Base-by-base conservation (phyloP, 1,140 invertebrate species). In the Panagrolaimus sp. region DNA sequence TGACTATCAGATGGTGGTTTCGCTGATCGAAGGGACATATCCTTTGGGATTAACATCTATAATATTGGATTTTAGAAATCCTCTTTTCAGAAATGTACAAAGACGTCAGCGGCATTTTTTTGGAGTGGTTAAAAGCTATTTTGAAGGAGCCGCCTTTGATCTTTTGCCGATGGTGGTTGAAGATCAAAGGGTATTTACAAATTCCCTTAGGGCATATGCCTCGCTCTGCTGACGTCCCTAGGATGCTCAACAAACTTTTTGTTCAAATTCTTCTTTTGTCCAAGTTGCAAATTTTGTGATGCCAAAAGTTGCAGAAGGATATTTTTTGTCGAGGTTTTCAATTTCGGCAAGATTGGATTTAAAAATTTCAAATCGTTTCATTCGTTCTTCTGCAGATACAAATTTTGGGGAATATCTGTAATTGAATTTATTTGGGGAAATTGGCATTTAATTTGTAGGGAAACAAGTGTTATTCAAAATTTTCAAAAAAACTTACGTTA, bases 211-310 rank as follows among this genome's bases (percentile, higher is more conserved):
- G n/a, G n/a, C n/a, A n/a, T n/a, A n/a, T n/a, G n/a, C n/a, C n/a
- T n/a, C n/a, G n/a, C n/a, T n/a, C n/a, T n/a, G n/a, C n/a, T n/a
- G n/a, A n/a, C n/a, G n/a, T 38, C 32, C 32, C 32, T 4, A 38
- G 32, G 7, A 38, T 38, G 7, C 7, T 48, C 2, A 4, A 48
- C 47, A 15, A 48, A 48, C 47, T 48, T 58, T 58, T 21, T 28
- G 21, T 58, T 28, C 28, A 28, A 58, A 58, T 21, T 58, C 52
- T 28, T 58, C 52, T 14, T 58, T 58, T 10, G 52, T 58, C 52
- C 52, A 58, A 26, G 52, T 58, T 12, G 52, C 52, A 58, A 58
- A 58, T 28, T 58, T 58, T 12, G 52, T 58, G 10, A 58, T 28
- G 14, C 52, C 52, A 28, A 26, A 58, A 1, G 21, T 21, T 7